phyloP scores from a whole-genome alignment of 2,888 invertebrate species.

The Miltochrista miniata region DNA sequence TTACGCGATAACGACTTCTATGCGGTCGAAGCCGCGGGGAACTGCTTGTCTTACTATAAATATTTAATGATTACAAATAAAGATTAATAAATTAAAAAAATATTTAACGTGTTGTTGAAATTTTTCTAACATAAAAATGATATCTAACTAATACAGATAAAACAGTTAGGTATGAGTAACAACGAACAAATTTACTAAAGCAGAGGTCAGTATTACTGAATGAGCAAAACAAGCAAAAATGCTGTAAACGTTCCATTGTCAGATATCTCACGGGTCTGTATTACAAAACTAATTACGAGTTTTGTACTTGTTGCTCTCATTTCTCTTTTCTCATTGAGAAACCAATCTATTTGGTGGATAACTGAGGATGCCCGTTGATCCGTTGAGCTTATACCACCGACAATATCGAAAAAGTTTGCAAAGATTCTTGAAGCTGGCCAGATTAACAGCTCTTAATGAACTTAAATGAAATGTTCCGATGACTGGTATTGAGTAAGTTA shows the following conservation, averaged over 20 bases:
- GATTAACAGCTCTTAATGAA: slow-evolving; percentile 40
- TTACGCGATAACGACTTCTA: too few relatives aligned
- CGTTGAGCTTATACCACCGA: slow-evolving; percentile 40
- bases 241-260: slow-evolving; percentile 41
- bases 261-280: slow-evolving; percentile 32
- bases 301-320: slow-evolving; percentile 55
- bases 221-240: slow-evolving; percentile 14
- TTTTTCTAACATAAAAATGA: too few relatives aligned
- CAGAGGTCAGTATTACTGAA: slow-evolving; percentile 7
- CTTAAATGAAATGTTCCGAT: slow-evolving; percentile 41
- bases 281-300: slow-evolving; percentile 52
- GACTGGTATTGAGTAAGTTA: slow-evolving; percentile 5
- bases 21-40: too few relatives aligned
- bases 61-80: too few relatives aligned
- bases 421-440: slow-evolving; percentile 22
- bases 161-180: background rate
- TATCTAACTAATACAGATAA: too few relatives aligned
- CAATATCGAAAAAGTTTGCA: slow-evolving; percentile 40
- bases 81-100: too few relatives aligned
- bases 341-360: slow-evolving; percentile 48
- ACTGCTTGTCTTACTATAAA: too few relatives aligned
- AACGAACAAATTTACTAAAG: too few relatives aligned
- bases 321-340: slow-evolving; percentile 46
- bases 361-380: slow-evolving; percentile 38
- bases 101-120: too few relatives aligned